phyloP scores from a whole-genome alignment of 1,140 invertebrate genomes.

The Magallana angulata region DNA sequence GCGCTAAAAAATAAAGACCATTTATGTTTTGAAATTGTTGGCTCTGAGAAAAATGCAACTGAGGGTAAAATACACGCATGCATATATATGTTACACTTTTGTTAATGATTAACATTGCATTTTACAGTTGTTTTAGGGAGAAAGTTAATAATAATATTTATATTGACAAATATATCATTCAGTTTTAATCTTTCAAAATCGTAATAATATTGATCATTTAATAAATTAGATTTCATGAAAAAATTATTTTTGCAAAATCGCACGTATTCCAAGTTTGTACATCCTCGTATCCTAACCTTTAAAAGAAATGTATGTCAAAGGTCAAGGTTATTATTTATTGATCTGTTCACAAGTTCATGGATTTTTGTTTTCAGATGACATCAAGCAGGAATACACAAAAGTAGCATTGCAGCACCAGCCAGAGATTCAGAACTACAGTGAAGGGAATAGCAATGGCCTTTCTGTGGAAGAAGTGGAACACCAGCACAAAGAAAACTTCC shows the following conservation, averaged over 20 bases:
- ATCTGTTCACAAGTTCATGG: background rate
- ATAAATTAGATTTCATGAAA: too few relatives aligned
- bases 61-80: conserved; percentile 32
- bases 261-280: background rate
- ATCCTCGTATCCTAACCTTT: too few relatives aligned
- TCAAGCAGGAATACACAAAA: conserved; percentile 98
- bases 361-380: conserved; percentile 83
- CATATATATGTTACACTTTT: background rate
- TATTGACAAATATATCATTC: too few relatives aligned
- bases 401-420: conserved; percentile 96
- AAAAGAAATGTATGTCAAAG: background rate
- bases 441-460: background rate
- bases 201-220: too few relatives aligned
- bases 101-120: too few relatives aligned
- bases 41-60: conserved; percentile 7
- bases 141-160: too few relatives aligned
- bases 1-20: conserved; percentile 50
- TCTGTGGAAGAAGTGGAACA: conserved; percentile 34
- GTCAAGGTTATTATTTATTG: background rate
- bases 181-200: too few relatives aligned
- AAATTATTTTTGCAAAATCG: background rate
- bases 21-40: conserved; percentile 37
- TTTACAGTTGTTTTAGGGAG: too few relatives aligned
- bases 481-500: conserved; percentile 46
- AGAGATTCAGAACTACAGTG: conserved; percentile 83